phyloP scores from a whole-genome alignment of 2,888 invertebrate genomes.

The Eupeodes latifasciatus region DNA sequence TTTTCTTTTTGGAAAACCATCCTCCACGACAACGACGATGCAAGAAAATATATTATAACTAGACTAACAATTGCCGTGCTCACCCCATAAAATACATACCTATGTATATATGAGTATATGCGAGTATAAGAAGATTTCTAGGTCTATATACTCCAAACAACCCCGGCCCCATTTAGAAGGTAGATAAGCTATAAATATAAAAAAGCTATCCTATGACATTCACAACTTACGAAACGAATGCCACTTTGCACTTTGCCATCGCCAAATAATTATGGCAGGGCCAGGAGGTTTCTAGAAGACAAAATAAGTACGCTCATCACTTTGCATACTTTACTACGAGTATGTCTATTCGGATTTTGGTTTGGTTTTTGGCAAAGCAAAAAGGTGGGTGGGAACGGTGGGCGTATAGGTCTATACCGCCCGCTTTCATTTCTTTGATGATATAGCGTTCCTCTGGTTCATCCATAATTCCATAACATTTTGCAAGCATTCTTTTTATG shows the following conservation, averaged over 20 bases:
- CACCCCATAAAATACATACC: constrained; percentile 42
- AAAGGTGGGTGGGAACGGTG: background rate
- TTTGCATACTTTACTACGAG: constrained; percentile 66
- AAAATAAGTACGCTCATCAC: constrained; percentile 61
- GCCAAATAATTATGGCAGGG: constrained; percentile 25
- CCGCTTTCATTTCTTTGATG: constrained; percentile 48
- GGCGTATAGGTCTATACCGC: background rate
- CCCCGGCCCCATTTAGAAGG: background rate
- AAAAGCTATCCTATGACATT: background rate
- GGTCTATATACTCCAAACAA: background rate
- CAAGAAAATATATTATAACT: constrained; percentile 18
- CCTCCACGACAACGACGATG: background rate
- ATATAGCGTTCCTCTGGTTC: constrained; percentile 64
- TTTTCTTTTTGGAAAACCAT: background rate
- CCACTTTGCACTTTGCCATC: constrained; percentile 58
- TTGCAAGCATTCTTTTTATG: constrained; percentile 72
- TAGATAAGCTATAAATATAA: background rate
- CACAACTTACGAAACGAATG: constrained; percentile 47
- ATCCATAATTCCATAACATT: constrained; percentile 69
- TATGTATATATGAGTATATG: background rate
- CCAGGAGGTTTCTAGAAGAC: background rate
- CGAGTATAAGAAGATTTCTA: background rate
- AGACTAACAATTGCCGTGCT: constrained; percentile 49
- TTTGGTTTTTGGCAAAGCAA: background rate
- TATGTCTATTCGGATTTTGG: constrained; percentile 9